Base-by-base conservation (phyloP, 1,140 invertebrate species). In the Drosophila obscura region DNA sequence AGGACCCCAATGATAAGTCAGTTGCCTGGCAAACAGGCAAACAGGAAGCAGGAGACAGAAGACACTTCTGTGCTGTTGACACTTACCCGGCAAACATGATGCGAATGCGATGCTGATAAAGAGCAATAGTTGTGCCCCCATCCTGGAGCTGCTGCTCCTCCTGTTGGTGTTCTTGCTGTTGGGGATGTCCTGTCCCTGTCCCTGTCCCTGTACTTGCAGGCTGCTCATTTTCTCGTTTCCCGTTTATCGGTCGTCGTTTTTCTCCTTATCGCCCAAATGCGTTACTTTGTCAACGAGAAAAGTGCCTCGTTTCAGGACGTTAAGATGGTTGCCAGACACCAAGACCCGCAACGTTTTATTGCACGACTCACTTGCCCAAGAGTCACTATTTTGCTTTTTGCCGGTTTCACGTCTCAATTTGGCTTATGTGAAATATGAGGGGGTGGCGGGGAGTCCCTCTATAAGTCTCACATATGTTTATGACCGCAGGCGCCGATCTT, bases 81-180 rank as follows among this genome's bases (percentile, higher is more conserved):
- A 87, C 82, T 87, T 87, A 87, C 82, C 82, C 83, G 78, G 79
- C 79, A 87, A 88, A 77, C 83, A 59, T 61, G 83, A 88, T 82
- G 83, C 76, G 74, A 88, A 80, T 82, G 71, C 76, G 60, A 87
- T 72, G 82, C 83, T 81, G 82, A 87, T 87, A 87, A 87, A 65
- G 59, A 87, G 83, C 83, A 87, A 82, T 87, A 87, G 82, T 85
- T 82, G 81, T 48, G 64, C 59, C 68, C 35, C 35, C 50, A 52
- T 55, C 44, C 35, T 31, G 50, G 49, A 56, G 16, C 63, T 61
- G 11, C 60, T 35, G 39, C 55, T 48, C 11, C 51, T 57, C 8
- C 46, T 46, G 28, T 49, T 28, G 4, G 48, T 74, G 26, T 46
- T 66, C 0, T 53, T 28, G 6, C 6, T 45, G 39, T 41, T 35